A percentile compares a stretch with the other conserved stretches of the same genome.
These are phyloP conservation scores for Drosophila basisetae DNA, from an alignment of 2,888 invertebrate genomes.

Conservation along the genomic window DNA sequence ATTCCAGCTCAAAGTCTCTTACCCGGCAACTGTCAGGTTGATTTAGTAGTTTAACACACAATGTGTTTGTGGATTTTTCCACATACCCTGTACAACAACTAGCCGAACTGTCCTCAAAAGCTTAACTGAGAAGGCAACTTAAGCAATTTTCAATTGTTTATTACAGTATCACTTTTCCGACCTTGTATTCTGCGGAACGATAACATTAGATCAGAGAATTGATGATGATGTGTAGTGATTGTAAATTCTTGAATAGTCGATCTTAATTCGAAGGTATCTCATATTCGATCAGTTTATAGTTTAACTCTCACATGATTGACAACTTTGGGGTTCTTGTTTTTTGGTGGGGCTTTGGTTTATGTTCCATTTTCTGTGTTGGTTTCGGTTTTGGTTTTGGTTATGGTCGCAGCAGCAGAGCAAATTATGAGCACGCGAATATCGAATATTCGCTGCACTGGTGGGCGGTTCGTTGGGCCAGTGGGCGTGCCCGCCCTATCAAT, in stretches of 20 bases:
- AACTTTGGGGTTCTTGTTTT: slow-evolving; percentile 29
- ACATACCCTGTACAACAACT: slow-evolving; percentile 2
- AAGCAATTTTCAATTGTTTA: background rate
- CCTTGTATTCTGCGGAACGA: background rate
- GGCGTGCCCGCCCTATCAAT: slow-evolving; percentile 79
- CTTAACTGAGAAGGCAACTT: background rate
- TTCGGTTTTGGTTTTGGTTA: slow-evolving; percentile 10
- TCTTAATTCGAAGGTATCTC: slow-evolving; percentile 8
- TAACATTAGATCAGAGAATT: background rate
- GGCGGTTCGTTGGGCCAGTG: slow-evolving; percentile 27
- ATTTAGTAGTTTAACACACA: slow-evolving; percentile 78
- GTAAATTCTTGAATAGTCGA: background rate
- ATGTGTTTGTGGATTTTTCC: slow-evolving; percentile 77
- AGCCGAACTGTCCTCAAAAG: too few species aligned
- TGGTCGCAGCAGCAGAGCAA: slow-evolving; percentile 42
- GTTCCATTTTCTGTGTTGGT: slow-evolving; percentile 14
- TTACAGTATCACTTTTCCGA: background rate
- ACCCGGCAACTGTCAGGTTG: slow-evolving; percentile 32
- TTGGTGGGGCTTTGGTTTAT: slow-evolving; percentile 30
- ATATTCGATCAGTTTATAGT: background rate
- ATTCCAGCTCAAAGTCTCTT: slow-evolving; percentile 35
- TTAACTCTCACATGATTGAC: slow-evolving; percentile 1
- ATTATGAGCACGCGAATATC: slow-evolving; percentile 77
- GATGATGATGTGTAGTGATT: background rate
- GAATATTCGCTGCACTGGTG: slow-evolving; percentile 55